Conservation (phyloP, 2,113 vertebrate genomes). For the Nanorana parkeri region DNA sequence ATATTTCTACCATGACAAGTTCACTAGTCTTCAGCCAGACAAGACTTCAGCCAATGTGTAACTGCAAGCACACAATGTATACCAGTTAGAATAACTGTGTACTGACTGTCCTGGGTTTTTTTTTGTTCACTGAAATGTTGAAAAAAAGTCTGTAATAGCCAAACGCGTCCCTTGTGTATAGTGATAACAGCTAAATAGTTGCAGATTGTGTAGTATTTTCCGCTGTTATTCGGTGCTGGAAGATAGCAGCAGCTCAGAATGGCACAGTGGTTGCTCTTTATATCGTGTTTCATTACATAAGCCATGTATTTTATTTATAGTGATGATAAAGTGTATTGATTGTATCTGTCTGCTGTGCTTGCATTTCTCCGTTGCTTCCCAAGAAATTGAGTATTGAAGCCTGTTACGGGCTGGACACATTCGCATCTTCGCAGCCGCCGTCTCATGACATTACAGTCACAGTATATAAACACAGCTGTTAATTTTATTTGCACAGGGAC, state of each 20-base stretch:
- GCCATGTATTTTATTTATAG: constrained; percentile 27
- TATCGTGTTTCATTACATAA: constrained; percentile 23
- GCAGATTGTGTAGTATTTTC: constrained; percentile 30
- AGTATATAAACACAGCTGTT: neutral
- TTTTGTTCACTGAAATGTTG: neutral
- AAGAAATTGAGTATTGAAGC: neutral
- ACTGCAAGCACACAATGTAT: no score
- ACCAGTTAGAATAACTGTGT: no score
- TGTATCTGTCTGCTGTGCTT: constrained; percentile 9
- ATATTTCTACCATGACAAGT: no score
- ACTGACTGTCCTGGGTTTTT: no score
- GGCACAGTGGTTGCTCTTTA: constrained; percentile 22
- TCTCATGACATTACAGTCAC: neutral
- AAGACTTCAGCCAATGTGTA: no score
- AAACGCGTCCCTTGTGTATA: neutral
- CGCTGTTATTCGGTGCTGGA: constrained; percentile 1
- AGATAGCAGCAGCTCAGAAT: constrained; percentile 6
- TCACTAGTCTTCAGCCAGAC: no score
- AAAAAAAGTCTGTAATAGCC: neutral
- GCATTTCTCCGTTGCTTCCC: constrained; percentile 16
- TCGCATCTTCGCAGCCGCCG: neutral
- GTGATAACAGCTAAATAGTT: constrained; percentile 32
- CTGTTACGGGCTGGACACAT: neutral
- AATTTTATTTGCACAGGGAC: neutral
- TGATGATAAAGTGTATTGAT: constrained; percentile 23